phyloP scores from a whole-genome alignment of 2,113 vertebrate genomes.

The Thymallus thymallus region DNA sequence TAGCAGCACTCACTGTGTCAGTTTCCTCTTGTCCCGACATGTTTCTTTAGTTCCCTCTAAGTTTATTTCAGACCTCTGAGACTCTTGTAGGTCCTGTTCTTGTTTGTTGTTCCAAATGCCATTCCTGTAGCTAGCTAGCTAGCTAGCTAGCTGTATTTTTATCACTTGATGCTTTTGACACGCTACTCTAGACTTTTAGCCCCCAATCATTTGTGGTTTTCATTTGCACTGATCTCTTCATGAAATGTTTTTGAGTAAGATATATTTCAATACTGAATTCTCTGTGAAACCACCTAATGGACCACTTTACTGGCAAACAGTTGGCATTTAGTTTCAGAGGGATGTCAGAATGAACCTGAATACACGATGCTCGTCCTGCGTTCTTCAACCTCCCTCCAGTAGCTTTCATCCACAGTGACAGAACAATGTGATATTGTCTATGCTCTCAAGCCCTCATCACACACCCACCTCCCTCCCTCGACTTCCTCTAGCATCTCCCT shows the following conservation, averaged over 20 bases:
- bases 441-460: not conserved
- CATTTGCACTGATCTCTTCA: too few relatives aligned
- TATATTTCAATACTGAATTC: too few relatives aligned
- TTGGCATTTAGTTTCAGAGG: too few relatives aligned
- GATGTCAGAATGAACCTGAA: too few relatives aligned
- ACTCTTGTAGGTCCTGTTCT: not conserved
- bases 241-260: too few relatives aligned
- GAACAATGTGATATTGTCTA: not conserved
- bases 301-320: too few relatives aligned
- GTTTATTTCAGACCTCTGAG: too few relatives aligned
- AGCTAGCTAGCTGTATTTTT: not conserved
- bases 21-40: not conserved
- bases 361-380: not conserved
- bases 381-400: not conserved
- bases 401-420: slow-evolving; percentile 10
- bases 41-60: too few relatives aligned
- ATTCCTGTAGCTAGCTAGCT: not conserved
- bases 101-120: slow-evolving; percentile 2
- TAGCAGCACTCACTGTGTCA: slow-evolving; percentile 8
- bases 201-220: too few relatives aligned
- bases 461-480: not conserved
- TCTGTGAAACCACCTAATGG: too few relatives aligned
- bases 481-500: not conserved
- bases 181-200: not conserved
- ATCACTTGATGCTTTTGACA: not conserved